These are phyloP conservation scores for Troglohyphantes excavatus DNA, from an alignment of 2,888 invertebrate species.

Conservation along the genomic window DNA sequence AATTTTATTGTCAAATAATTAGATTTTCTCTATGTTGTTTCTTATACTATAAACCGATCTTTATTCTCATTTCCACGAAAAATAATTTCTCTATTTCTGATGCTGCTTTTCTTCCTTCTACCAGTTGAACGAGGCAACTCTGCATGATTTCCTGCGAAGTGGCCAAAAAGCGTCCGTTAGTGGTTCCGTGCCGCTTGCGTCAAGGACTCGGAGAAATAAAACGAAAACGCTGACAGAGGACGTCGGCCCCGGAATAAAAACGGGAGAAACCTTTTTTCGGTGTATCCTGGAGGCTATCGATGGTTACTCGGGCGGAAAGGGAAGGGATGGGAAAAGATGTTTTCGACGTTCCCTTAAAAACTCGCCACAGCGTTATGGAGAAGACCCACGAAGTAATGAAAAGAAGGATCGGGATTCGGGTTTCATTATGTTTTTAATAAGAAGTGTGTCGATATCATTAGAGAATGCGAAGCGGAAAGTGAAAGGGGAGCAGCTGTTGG, in stretches of 20 bases:
- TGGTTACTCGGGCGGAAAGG: slow-evolving; percentile 32
- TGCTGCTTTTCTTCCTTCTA: background rate
- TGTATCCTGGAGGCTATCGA: slow-evolving; percentile 18
- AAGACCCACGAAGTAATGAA: background rate
- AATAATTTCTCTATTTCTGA: too few species aligned
- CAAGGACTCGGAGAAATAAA: background rate
- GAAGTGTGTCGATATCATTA: slow-evolving; percentile 71
- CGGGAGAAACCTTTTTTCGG: slow-evolving; percentile 5
- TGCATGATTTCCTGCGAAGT: slow-evolving; percentile 7
- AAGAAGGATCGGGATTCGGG: slow-evolving; percentile 8
- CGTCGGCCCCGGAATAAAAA: background rate
- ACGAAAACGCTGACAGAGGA: background rate
- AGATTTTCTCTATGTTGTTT: too few species aligned
- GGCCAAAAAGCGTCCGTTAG: background rate
- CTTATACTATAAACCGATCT: too few species aligned
- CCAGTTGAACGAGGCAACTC: slow-evolving; percentile 9
- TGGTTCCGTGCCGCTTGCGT: slow-evolving; percentile 20
- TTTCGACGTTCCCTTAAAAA: slow-evolving; percentile 57
- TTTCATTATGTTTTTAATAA: slow-evolving; percentile 72
- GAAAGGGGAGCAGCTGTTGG: slow-evolving; percentile 46
- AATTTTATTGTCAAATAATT: too few species aligned
- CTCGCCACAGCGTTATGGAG: slow-evolving; percentile 20
- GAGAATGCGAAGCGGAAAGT: slow-evolving; percentile 61
- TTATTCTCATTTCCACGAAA: too few species aligned
- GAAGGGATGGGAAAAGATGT: slow-evolving; percentile 13